phyloP scores from a whole-genome alignment of 1,140 invertebrate genomes.

The Spodoptera litura region DNA sequence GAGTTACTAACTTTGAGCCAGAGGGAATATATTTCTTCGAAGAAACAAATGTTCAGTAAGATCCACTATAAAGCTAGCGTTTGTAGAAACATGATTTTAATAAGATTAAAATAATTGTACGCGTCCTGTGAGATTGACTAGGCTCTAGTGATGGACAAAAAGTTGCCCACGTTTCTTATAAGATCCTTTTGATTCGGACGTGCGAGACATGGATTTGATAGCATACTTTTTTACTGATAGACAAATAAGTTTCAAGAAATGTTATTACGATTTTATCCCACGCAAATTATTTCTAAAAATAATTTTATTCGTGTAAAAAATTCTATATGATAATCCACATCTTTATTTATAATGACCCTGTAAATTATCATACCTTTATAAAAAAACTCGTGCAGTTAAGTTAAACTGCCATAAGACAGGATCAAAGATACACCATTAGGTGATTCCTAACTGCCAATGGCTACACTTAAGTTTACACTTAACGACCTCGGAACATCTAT shows the following conservation, averaged over 20 bases:
- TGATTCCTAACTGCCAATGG: neutral
- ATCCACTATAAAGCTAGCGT: constrained; percentile 59
- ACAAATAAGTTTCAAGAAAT: neutral
- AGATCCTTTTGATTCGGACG: constrained; percentile 53
- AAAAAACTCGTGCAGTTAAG: neutral
- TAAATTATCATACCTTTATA: no score
- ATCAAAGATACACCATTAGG: constrained; percentile 4
- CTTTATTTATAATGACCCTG: no score
- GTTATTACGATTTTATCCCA: neutral
- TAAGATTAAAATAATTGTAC: constrained; percentile 86
- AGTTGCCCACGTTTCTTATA: constrained; percentile 57
- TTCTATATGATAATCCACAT: no score
- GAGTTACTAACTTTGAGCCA: constrained; percentile 12
- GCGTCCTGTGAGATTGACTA: constrained; percentile 80
- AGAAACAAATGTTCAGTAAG: constrained; percentile 29
- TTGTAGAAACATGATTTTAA: constrained; percentile 77
- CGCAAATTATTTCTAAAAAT: no score
- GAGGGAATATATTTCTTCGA: neutral
- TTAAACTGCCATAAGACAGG: neutral
- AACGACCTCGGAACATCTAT: constrained; percentile 39
- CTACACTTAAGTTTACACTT: neutral
- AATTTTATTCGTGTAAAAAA: no score
- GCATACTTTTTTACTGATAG: constrained; percentile 6
- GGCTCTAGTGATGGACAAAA: constrained; percentile 75
- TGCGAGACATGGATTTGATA: constrained; percentile 49